Conservation (phyloP, 2,113 vertebrate genomes). For the Strigops habroptila region DNA sequence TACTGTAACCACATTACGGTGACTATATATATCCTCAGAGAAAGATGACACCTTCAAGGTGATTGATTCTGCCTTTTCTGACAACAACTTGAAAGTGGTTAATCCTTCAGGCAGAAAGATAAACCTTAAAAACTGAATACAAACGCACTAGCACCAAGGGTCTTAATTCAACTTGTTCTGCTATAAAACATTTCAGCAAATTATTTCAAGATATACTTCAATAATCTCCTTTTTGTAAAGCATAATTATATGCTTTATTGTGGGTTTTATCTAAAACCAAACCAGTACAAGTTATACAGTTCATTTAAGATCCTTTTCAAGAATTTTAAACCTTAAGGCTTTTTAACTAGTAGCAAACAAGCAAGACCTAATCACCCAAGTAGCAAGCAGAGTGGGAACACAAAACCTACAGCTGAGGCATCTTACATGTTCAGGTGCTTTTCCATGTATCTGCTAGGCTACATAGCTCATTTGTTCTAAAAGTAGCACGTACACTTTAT, state of each 20-base stretch:
- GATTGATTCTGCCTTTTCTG: not conserved
- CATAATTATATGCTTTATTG: not conserved
- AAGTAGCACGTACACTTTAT: not conserved
- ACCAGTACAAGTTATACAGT: not conserved
- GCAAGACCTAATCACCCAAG: not conserved
- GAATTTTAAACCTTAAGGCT: not conserved
- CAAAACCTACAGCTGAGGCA: not conserved
- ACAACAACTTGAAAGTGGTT: not conserved
- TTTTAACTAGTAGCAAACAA: not conserved
- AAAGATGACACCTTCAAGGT: not conserved
- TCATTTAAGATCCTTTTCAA: not conserved
- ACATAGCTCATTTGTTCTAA: not conserved
- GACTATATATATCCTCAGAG: not conserved
- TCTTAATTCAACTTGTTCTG: not conserved
- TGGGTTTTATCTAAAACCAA: not conserved
- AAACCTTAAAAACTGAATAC: not conserved
- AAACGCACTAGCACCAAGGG: not conserved
- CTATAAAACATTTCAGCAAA: not conserved
- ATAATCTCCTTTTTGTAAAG: not conserved
- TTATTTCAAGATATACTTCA: not conserved
- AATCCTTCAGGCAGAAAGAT: not conserved
- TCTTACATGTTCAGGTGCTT: not conserved
- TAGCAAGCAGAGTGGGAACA: not conserved
- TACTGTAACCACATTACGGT: not conserved
- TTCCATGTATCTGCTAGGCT: not conserved